A percentile compares a stretch with the other conserved stretches of the same genome.
Conservation (phyloP, 2,113 vertebrate genomes). For the Madoqua kirkii region DNA sequence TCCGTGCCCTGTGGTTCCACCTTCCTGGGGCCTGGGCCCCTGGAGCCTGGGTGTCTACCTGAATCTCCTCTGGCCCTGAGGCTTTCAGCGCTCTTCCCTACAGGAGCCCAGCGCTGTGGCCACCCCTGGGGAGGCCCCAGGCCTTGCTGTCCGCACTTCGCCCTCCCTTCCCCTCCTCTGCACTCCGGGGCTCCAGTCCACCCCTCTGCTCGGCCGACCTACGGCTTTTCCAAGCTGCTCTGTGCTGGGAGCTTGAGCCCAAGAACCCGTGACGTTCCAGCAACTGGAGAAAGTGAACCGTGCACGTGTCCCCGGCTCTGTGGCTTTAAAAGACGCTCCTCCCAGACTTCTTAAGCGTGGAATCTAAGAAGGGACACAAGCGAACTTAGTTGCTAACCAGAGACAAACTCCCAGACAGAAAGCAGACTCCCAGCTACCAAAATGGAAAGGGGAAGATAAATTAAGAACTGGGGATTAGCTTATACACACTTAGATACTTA, state of each 20-base stretch:
- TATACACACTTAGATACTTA: background rate
- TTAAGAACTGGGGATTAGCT: background rate
- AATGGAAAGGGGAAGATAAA: background rate
- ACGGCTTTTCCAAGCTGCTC: too few species aligned
- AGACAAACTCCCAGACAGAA: background rate
- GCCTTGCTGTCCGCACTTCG: background rate
- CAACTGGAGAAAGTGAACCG: background rate
- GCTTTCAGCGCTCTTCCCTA: accelerated
- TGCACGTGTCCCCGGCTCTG: accelerated
- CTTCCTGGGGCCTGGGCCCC: background rate
- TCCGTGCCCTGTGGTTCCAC: accelerated
- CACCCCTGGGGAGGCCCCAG: accelerated
- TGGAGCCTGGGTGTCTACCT: background rate
- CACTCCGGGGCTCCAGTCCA: background rate
- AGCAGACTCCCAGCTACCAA: background rate
- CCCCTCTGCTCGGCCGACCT: background rate
- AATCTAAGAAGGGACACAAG: too few species aligned
- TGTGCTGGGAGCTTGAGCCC: background rate
- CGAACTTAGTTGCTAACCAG: background rate
- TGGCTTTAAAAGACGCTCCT: background rate
- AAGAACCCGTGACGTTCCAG: accelerated
- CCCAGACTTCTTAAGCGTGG: background rate
- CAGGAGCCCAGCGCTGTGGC: background rate
- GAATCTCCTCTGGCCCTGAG: background rate
- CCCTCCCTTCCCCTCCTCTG: background rate